phyloP scores from a whole-genome alignment of 2,113 vertebrate species.

The Larimichthys crocea region DNA sequence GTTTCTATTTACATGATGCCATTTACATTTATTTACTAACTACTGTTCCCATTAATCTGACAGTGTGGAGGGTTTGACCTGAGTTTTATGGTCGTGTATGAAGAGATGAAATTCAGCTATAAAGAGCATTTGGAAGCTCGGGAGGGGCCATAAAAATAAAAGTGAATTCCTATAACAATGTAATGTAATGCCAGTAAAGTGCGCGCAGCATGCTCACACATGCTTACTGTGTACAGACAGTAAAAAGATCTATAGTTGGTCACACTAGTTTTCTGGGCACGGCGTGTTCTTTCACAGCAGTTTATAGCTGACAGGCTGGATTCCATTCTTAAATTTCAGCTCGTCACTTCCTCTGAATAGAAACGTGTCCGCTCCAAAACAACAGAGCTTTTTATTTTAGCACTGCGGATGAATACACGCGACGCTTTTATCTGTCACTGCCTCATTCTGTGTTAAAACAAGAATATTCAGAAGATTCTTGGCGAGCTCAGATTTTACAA shows the following conservation, averaged over 20 bases:
- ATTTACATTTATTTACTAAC: no score
- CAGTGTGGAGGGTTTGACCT: no score
- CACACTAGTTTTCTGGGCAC: background rate
- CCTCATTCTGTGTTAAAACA: constrained; percentile 12
- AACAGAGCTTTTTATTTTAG: background rate
- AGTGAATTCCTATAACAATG: background rate
- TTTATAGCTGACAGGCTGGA: background rate
- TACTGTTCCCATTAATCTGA: no score
- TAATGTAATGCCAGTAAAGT: background rate
- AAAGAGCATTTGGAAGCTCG: no score
- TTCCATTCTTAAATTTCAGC: constrained; percentile 5
- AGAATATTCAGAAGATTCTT: background rate
- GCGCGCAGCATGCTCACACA: background rate
- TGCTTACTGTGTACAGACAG: background rate
- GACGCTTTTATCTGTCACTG: constrained; percentile 2
- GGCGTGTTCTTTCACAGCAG: background rate
- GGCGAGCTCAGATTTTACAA: constrained; percentile 23
- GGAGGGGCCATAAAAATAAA: no score
- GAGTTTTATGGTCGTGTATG: no score
- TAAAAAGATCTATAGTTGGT: background rate
- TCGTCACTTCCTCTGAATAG: background rate
- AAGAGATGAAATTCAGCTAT: no score
- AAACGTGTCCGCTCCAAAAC: background rate
- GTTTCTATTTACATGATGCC: no score
- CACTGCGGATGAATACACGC: background rate